These are phyloP conservation scores for Gymnoscopelus braueri DNA, from an alignment of 2,797 vertebrate genomes.

Conservation along the genomic window DNA sequence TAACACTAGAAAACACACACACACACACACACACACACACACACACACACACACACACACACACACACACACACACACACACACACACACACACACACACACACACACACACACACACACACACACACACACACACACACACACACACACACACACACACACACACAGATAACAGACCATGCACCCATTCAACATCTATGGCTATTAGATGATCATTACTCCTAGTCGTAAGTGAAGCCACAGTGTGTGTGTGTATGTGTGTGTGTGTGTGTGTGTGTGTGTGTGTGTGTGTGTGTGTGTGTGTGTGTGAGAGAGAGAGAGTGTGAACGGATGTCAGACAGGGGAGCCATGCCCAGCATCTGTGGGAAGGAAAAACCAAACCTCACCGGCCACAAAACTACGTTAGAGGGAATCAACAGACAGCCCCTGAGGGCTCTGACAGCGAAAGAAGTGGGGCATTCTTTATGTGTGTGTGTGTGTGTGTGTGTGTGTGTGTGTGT, in stretches of 20 bases:
- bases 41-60: conserved; percentile 26
- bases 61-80: conserved; percentile 14
- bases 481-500: conserved; percentile 25
- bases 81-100: conserved; percentile 21
- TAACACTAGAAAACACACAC: conserved; percentile 28
- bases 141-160: conserved; percentile 14
- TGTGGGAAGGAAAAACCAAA: conserved; percentile 44
- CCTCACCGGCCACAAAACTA: conserved; percentile 34
- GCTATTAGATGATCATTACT: conserved; percentile 50
- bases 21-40: conserved; percentile 32
- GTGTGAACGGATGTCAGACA: conserved; percentile 44
- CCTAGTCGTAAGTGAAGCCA: conserved; percentile 52
- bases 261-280: no score
- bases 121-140: conserved; percentile 26
- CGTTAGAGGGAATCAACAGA: conserved; percentile 45
- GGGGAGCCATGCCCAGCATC: conserved; percentile 40
- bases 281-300: no score
- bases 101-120: conserved; percentile 32
- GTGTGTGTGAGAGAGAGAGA: no score
- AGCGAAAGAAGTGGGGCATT: conserved; percentile 1
- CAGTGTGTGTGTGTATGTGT: conserved; percentile 20
- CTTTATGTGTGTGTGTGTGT: not conserved
- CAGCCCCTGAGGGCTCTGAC: conserved; percentile 47
- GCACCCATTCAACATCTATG: conserved; percentile 21
- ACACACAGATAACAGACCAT: no score